Percentiles rank a stretch among this genome's conserved stretches.
Conservation (phyloP, 2,113 vertebrate genomes). For the Sinocyclocheilus grahami region DNA sequence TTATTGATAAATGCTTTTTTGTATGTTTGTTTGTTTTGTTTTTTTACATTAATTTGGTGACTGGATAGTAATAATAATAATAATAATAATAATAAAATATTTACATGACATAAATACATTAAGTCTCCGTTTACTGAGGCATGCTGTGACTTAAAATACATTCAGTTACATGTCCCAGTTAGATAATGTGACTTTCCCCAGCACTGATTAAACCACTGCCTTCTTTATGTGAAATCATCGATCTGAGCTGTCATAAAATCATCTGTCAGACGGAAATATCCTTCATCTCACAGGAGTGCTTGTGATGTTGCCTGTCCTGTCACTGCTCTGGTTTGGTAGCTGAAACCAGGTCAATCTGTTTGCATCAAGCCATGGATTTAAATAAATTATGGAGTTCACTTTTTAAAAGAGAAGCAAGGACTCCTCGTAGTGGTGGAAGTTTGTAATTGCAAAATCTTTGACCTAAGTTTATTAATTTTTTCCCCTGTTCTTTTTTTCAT, state of each 20-base stretch:
- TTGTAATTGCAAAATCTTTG: neutral
- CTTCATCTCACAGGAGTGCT: slow-evolving; percentile 1
- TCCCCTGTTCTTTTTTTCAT: neutral
- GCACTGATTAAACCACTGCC: slow-evolving; percentile 2
- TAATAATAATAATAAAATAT: neutral
- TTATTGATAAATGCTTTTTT: neutral
- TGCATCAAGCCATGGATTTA: slow-evolving; percentile 62
- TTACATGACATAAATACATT: neutral
- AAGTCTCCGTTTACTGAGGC: neutral
- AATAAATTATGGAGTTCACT: slow-evolving; percentile 33
- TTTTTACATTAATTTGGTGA: no score
- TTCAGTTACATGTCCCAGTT: neutral
- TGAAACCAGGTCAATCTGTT: slow-evolving; percentile 73
- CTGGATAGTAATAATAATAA: neutral
- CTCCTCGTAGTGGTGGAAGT: slow-evolving; percentile 57
- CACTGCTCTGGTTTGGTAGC: slow-evolving; percentile 43
- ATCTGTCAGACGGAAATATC: neutral
- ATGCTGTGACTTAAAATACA: slow-evolving; percentile 6
- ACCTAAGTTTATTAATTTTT: neutral
- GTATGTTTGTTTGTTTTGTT: no score
- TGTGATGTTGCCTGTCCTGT: slow-evolving; percentile 45
- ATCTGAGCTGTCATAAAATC: neutral
- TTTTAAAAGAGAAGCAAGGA: neutral
- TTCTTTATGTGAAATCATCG: neutral
- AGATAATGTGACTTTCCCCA: neutral